These are phyloP conservation scores for Frieseomelitta varia DNA, from an alignment of 1,140 invertebrate species.

Conservation along the genomic window DNA sequence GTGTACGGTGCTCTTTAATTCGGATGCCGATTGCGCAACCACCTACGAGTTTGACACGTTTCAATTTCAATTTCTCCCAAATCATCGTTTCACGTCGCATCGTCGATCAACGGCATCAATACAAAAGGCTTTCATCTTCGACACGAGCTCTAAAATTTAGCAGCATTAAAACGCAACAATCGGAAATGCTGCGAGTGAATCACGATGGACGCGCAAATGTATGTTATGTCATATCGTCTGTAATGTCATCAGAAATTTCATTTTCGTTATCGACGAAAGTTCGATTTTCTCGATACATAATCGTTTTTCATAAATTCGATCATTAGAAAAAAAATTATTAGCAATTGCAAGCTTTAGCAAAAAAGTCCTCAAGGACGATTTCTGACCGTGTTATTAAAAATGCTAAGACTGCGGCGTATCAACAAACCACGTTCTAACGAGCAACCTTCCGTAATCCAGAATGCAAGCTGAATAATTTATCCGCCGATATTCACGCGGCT, in stretches of 20 bases:
- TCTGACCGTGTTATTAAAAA: background rate
- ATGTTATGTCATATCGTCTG: background rate
- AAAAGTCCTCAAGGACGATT: background rate
- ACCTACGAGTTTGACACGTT: background rate
- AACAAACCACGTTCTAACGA: conserved; percentile 13
- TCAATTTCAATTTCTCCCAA: conserved; percentile 23
- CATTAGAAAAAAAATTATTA: too few relatives aligned
- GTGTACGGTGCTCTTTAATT: conserved; percentile 34
- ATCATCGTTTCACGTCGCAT: too few relatives aligned
- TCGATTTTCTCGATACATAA: background rate
- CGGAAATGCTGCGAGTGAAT: too few relatives aligned
- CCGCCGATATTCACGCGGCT: conserved; percentile 52
- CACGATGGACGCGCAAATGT: background rate
- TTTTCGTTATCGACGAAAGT: background rate
- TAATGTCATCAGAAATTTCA: background rate
- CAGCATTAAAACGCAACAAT: background rate
- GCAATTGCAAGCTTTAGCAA: too few relatives aligned
- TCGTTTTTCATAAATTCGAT: background rate
- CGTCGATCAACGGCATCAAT: background rate
- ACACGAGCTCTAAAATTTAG: background rate
- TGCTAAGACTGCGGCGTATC: background rate
- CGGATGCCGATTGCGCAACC: conserved; percentile 28
- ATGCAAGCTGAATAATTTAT: background rate
- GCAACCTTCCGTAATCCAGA: conserved; percentile 1
- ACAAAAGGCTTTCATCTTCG: background rate